Evolutionary conservation across 35 echinoderm and acorn worm genomes (phyloP).

Genomic region (Apostichopus japonicus): DNA sequence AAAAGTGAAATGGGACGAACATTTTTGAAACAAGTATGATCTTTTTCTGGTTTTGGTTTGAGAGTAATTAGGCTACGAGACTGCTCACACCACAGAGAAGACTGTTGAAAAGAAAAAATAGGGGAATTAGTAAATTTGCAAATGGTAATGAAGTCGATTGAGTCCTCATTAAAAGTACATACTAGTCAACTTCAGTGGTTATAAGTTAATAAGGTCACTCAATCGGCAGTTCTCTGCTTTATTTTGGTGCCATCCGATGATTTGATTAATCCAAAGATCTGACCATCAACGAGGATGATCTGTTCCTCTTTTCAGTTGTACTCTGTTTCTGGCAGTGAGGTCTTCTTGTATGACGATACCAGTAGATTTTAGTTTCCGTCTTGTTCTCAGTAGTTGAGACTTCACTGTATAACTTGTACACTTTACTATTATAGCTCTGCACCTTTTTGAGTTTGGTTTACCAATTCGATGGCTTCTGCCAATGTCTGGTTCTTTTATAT

Average conservation of each 20-base stretch:
- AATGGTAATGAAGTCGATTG: too few relatives aligned
- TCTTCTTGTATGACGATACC: constrained; percentile 5
- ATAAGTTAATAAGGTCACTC: neutral
- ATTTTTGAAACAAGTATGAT: too few relatives aligned
- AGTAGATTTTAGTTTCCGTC: neutral
- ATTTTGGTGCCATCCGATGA: neutral
- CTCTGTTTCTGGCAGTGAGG: neutral
- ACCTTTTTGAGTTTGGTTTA: neutral
- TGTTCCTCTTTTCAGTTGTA: neutral
- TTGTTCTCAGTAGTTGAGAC: neutral
- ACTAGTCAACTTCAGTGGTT: neutral
- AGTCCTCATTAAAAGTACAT: too few relatives aligned
- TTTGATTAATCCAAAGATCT: neutral
- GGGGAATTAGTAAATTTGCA: neutral
- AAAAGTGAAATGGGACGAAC: too few relatives aligned
- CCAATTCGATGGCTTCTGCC: neutral
- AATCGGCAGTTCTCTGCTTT: neutral
- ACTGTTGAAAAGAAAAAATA: neutral
- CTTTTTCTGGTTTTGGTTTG: constrained; percentile 45
- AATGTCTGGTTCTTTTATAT: neutral
- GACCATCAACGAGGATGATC: neutral
- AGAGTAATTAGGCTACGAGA: constrained; percentile 27
- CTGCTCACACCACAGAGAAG: neutral
- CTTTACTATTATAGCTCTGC: neutral
- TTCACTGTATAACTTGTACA: neutral